These are phyloP conservation scores for Amiota mariae DNA, from an alignment of 2,888 invertebrate species.

Conservation along the genomic window DNA sequence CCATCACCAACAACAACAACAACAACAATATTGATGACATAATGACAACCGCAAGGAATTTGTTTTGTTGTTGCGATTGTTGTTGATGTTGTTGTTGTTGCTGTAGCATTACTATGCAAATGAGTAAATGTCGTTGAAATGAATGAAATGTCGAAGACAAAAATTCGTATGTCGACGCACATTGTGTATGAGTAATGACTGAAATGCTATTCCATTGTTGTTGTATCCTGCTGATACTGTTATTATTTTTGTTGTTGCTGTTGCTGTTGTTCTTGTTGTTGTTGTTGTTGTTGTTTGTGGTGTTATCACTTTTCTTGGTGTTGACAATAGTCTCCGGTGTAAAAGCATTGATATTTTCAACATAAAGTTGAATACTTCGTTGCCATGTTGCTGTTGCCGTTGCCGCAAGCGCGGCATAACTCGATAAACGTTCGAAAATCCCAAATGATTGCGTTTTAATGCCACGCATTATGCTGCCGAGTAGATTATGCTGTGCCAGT, in stretches of 20 bases:
- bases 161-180: conserved; percentile 31
- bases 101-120: conserved; percentile 66
- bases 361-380: conserved; percentile 59
- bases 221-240: conserved; percentile 28
- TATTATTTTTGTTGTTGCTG: conserved; percentile 48
- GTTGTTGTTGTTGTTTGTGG: conserved; percentile 42
- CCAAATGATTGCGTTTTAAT: conserved; percentile 73
- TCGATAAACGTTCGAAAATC: conserved; percentile 72
- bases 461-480: conserved; percentile 71
- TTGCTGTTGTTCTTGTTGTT: conserved; percentile 34
- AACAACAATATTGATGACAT: conserved; percentile 37
- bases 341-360: not conserved
- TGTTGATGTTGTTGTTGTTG: conserved; percentile 35
- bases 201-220: conserved; percentile 30
- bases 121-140: conserved; percentile 48
- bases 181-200: conserved; percentile 60
- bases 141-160: conserved; percentile 33
- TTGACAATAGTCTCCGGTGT: conserved; percentile 56
- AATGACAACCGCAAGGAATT: conserved; percentile 41
- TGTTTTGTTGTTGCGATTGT: conserved; percentile 16
- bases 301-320: conserved; percentile 43
- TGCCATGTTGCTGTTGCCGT: conserved; percentile 49
- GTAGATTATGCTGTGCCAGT: conserved; percentile 69
- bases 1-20: conserved; percentile 35
- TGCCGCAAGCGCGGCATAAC: conserved; percentile 59